A percentile compares a stretch with the other conserved stretches of the same genome.
Evolutionary conservation across 2,797 vertebrate species (phyloP).

Genomic region (Otolemur crassicaudatus): DNA sequence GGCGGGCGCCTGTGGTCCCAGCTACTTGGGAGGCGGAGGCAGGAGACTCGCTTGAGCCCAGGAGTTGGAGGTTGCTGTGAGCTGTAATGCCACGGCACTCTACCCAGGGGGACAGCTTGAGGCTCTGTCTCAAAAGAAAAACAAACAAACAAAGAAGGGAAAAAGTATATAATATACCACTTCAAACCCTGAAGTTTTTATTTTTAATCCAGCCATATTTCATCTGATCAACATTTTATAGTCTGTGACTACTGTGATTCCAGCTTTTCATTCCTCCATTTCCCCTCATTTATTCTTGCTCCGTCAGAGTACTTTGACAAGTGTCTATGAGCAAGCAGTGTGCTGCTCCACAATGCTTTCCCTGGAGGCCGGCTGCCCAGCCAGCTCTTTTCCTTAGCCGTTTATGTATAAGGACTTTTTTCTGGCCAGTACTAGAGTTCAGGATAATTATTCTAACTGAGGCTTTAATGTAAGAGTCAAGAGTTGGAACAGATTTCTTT

Average conservation of each 20-base stretch:
- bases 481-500: slow-evolving; percentile 60
- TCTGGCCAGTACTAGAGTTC: slow-evolving; percentile 55
- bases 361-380: background rate
- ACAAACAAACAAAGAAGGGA: background rate
- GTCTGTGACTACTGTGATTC: background rate
- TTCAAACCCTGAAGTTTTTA: slow-evolving; percentile 6
- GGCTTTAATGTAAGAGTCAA: slow-evolving; percentile 64
- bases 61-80: no score
- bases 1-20: no score
- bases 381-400: slow-evolving; percentile 51
- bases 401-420: slow-evolving; percentile 46
- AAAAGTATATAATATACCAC: background rate
- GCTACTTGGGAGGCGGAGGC: no score
- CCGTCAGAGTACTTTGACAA: slow-evolving; percentile 40
- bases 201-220: slow-evolving; percentile 24
- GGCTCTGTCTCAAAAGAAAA: no score
- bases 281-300: slow-evolving; percentile 46
- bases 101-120: no score
- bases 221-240: background rate
- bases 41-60: no score
- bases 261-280: fast-evolving
- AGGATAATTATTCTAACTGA: slow-evolving; percentile 50
- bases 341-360: slow-evolving; percentile 10
- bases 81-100: no score
- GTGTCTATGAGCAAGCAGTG: slow-evolving; percentile 53